Percentiles rank a stretch among this genome's conserved stretches.
Evolutionary conservation across 2,888 invertebrate genomes (phyloP).

Genomic region (Holacanthella duospinosa): DNA sequence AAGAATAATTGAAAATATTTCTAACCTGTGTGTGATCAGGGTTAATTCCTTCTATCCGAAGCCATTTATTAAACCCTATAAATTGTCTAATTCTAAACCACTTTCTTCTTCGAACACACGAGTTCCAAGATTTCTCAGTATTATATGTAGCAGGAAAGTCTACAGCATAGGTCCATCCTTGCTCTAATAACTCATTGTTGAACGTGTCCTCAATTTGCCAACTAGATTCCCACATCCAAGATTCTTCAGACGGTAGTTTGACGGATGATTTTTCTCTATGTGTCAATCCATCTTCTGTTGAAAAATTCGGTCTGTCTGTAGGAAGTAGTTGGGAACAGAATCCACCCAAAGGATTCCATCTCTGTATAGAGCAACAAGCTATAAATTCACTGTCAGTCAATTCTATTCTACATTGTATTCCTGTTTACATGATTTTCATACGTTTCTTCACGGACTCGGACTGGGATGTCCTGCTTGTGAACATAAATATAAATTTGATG

Average conservation of each 20-base stretch:
- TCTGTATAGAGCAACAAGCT: constrained; percentile 46
- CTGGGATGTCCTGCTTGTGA: constrained; percentile 78
- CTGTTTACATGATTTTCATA: constrained; percentile 71
- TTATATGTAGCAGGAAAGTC: constrained; percentile 83
- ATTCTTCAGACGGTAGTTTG: constrained; percentile 80
- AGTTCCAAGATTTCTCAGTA: constrained; percentile 72
- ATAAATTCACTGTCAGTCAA: too few relatives aligned
- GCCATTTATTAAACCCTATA: constrained; percentile 84
- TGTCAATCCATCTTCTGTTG: constrained; percentile 67
- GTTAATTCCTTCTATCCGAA: constrained; percentile 76
- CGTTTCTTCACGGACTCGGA: constrained; percentile 76
- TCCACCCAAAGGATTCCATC: constrained; percentile 84
- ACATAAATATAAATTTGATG: constrained; percentile 86
- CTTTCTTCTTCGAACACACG: constrained; percentile 74
- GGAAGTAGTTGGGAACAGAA: constrained; percentile 72
- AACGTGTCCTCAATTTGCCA: constrained; percentile 77
- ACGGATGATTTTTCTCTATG: constrained; percentile 71
- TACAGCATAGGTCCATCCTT: constrained; percentile 91
- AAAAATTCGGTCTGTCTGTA: constrained; percentile 78
- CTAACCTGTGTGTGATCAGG: constrained; percentile 69
- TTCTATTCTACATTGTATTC: too few relatives aligned
- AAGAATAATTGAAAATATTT: neutral
- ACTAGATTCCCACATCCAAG: constrained; percentile 94
- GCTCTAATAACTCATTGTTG: constrained; percentile 75
- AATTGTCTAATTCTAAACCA: constrained; percentile 78